Evolutionary conservation across 53 echinoderm and acorn worm species (phyloP).

Genomic region (Pentamera pediparva): DNA sequence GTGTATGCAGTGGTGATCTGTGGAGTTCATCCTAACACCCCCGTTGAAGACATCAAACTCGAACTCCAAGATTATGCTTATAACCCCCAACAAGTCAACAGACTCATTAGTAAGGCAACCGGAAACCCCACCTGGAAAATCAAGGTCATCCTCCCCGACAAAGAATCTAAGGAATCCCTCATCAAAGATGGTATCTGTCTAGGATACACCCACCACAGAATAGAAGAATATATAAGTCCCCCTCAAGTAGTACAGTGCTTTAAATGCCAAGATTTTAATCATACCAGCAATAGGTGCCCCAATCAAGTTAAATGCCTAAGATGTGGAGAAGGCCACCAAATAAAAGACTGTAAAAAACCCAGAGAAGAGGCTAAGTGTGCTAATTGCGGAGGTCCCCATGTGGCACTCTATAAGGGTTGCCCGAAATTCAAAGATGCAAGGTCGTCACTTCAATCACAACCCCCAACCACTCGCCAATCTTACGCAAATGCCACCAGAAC

Average conservation of each 20-base stretch:
- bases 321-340: neutral
- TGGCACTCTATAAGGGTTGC: no score
- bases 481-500: no score
- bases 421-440: no score
- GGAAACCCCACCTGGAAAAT: neutral
- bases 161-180: neutral
- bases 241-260: no score
- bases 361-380: neutral
- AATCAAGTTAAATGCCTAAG: neutral
- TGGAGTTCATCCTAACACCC: neutral
- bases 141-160: neutral
- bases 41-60: neutral
- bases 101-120: neutral
- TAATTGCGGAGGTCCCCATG: neutral
- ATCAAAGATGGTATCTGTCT: neutral
- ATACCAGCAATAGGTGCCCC: neutral
- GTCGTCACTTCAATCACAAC: no score
- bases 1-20: no score
- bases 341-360: neutral
- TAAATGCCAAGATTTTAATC: no score
- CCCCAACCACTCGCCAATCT: no score
- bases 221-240: neutral
- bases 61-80: neutral
- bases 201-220: neutral
- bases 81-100: neutral